Conservation (phyloP, 2,797 vertebrate genomes). For the Xiphorhynchus erythropygius region DNA sequence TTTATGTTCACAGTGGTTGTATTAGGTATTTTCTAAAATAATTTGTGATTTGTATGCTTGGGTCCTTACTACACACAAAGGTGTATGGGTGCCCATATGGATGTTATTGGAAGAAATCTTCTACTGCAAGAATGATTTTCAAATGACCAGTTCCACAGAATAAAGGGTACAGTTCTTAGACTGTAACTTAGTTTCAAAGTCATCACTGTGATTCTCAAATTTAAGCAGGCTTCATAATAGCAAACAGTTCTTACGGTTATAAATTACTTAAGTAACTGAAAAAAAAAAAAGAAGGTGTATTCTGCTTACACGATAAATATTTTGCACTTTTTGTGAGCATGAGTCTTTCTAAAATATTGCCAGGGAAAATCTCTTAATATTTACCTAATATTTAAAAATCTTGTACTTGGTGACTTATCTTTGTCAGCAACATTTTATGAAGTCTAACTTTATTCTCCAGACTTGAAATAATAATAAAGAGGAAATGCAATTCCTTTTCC, state of each 20-base stretch:
- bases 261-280: not conserved
- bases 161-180: not conserved
- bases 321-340: not conserved
- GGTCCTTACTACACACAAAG: not conserved
- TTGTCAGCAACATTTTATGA: not conserved
- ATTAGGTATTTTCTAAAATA: not conserved
- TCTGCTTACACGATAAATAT: not conserved
- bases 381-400: not conserved
- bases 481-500: not conserved
- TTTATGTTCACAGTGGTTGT: not conserved
- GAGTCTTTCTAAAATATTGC: not conserved
- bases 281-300: not conserved
- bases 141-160: not conserved
- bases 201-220: not conserved
- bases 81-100: too few species aligned
- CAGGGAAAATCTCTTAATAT: not conserved
- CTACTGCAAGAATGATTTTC: not conserved
- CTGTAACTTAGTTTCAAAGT: not conserved
- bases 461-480: not conserved
- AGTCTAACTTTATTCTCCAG: not conserved
- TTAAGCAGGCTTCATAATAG: not conserved
- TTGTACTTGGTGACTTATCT: fast-evolving
- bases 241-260: not conserved
- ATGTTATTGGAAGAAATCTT: fast-evolving
- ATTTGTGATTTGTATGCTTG: too few species aligned